phyloP scores from a whole-genome alignment of 1,140 invertebrate genomes.

The Drosophila kohkoa region DNA sequence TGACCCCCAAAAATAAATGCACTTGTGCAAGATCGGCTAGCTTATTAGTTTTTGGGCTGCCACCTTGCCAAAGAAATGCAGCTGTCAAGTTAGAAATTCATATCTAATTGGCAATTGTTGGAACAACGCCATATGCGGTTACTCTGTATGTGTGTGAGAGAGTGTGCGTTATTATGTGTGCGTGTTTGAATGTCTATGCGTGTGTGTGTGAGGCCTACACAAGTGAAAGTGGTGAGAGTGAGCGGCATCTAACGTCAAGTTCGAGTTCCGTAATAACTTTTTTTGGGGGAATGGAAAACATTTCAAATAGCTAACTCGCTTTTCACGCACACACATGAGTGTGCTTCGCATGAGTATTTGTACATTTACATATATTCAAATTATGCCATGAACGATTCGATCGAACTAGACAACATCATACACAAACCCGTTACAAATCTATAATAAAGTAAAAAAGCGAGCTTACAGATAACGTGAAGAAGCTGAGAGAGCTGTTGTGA shows the following conservation, averaged over 20 bases:
- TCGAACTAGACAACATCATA: conserved; percentile 29
- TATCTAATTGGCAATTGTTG: conserved; percentile 69
- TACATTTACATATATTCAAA: conserved; percentile 61
- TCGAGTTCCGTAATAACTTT: conserved; percentile 70
- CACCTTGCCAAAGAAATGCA: conserved; percentile 18
- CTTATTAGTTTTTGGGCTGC: conserved; percentile 9
- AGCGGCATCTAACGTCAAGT: conserved; percentile 49
- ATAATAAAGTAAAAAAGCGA: conserved; percentile 13
- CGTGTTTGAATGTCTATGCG: background rate
- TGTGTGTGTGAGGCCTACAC: conserved; percentile 37
- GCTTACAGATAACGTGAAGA: conserved; percentile 48
- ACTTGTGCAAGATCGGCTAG: background rate
- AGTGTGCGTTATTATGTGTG: conserved; percentile 2
- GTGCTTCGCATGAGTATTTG: background rate
- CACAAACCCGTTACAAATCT: conserved; percentile 65
- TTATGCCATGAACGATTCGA: conserved; percentile 51
- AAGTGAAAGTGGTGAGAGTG: conserved; percentile 78
- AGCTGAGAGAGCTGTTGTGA: conserved; percentile 20
- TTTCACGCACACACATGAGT: background rate
- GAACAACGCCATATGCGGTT: conserved; percentile 45
- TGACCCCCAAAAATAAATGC: too few relatives aligned
- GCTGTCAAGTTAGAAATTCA: conserved; percentile 24
- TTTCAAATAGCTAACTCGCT: conserved; percentile 25
- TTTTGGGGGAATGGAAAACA: conserved; percentile 50
- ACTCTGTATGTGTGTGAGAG: background rate